A percentile compares a stretch with the other conserved stretches of the same genome.
phyloP scores from a whole-genome alignment of 2,113 vertebrate genomes.

The Thalassarche chlororhynchos region DNA sequence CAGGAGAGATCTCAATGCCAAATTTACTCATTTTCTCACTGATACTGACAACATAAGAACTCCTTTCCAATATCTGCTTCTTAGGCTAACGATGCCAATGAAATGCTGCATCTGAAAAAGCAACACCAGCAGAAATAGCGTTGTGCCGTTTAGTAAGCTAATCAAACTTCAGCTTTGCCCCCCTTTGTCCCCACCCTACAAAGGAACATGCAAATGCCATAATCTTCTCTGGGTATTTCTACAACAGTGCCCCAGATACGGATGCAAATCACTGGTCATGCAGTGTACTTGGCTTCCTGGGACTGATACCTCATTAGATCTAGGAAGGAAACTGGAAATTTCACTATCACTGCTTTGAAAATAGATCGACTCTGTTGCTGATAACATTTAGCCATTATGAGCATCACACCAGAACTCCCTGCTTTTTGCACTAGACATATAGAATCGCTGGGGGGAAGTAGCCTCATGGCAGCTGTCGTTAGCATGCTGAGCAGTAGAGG shows the following conservation, averaged over 20 bases:
- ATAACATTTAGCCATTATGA: not conserved
- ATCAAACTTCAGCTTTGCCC: not conserved
- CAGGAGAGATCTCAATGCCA: not conserved
- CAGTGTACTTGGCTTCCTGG: not conserved
- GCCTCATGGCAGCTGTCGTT: not conserved
- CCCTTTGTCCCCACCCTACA: fast-evolving
- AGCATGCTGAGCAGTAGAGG: not conserved
- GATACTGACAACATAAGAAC: not conserved
- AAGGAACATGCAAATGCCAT: not conserved
- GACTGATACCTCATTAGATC: not conserved
- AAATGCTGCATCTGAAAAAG: not conserved
- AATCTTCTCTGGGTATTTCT: fast-evolving
- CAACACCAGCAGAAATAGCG: not conserved
- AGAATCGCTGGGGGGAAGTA: not conserved
- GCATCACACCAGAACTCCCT: not conserved
- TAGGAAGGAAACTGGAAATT: not conserved
- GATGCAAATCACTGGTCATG: not conserved
- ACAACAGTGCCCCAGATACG: not conserved
- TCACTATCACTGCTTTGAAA: not conserved
- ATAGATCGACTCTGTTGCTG: not conserved
- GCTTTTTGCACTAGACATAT: fast-evolving
- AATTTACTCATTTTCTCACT: not conserved
- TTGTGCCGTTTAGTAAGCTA: no score
- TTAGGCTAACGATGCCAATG: fast-evolving
- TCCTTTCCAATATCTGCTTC: not conserved